phyloP scores from a whole-genome alignment of 2,888 invertebrate species.

The Argynnis bischoffii region DNA sequence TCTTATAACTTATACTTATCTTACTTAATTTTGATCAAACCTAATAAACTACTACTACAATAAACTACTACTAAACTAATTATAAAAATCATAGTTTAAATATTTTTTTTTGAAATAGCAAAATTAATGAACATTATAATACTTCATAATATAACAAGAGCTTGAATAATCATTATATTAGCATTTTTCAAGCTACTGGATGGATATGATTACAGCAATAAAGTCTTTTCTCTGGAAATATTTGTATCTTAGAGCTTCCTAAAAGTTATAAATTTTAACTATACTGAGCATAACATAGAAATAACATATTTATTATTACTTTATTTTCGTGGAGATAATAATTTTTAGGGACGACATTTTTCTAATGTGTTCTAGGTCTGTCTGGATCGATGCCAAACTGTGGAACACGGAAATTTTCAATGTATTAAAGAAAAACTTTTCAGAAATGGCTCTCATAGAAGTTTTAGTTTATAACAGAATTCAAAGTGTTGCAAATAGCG shows the following conservation, averaged over 20 bases:
- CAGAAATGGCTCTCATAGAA: slow-evolving; percentile 22
- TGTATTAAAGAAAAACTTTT: slow-evolving; percentile 20
- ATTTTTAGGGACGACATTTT: slow-evolving; percentile 10
- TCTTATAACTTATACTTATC: too few species aligned
- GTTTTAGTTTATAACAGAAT: slow-evolving; percentile 17
- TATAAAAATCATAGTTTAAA: neutral
- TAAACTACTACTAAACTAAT: too few species aligned
- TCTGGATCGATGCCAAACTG: slow-evolving; percentile 20
- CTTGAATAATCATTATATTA: too few species aligned
- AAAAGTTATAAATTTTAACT: neutral
- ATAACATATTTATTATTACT: neutral
- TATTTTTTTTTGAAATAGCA: neutral
- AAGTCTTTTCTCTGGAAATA: too few species aligned
- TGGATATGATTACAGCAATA: too few species aligned
- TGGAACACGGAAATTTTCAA: slow-evolving; percentile 17
- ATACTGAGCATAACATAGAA: neutral
- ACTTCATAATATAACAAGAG: too few species aligned
- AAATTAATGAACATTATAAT: too few species aligned
- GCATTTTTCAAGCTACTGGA: too few species aligned
- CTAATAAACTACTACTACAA: too few species aligned
- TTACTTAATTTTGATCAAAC: too few species aligned
- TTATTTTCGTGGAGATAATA: slow-evolving; percentile 4
- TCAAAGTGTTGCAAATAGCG: slow-evolving; percentile 17
- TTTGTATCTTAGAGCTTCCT: too few species aligned
- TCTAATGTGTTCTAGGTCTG: slow-evolving; percentile 17